Evolutionary conservation across 2,797 vertebrate species (phyloP).

Genomic region (Melanotaenia nigrans): DNA sequence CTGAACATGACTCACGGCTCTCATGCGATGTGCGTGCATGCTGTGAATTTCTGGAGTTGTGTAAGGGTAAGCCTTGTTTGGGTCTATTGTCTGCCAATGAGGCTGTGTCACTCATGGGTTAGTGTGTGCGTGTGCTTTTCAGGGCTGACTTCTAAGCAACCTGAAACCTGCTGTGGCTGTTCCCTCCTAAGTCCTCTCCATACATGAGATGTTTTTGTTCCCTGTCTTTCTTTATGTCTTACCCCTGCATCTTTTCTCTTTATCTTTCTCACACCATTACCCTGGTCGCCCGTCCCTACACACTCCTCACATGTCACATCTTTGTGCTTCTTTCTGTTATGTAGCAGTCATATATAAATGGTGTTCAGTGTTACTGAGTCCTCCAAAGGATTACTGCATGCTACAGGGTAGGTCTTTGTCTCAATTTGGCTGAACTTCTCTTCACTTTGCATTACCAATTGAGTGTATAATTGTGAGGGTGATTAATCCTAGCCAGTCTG

Average conservation of each 20-base stretch:
- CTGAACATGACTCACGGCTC: conserved; percentile 54
- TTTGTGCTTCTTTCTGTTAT: conserved; percentile 4
- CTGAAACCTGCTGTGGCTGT: conserved; percentile 16
- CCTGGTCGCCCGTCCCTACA: not conserved
- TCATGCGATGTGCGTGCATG: conserved; percentile 30
- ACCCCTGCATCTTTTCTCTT: not conserved
- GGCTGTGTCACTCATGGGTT: conserved; percentile 12
- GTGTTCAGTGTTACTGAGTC: conserved; percentile 19
- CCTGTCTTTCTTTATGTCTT: conserved; percentile 32
- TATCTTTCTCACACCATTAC: conserved; percentile 7
- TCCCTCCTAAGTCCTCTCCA: conserved; percentile 24
- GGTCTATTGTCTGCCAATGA: conserved; percentile 23
- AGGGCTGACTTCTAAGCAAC: conserved; percentile 39
- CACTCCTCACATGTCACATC: conserved; percentile 21
- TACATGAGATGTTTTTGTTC: conserved; percentile 33
- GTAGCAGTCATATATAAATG: conserved; percentile 31
- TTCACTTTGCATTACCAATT: too few species aligned
- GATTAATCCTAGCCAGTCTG: too few species aligned
- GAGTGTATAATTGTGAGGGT: too few species aligned
- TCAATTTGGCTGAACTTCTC: conserved; percentile 46
- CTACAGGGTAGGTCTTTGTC: conserved; percentile 13
- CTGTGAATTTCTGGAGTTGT: conserved; percentile 36
- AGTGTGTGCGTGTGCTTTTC: conserved; percentile 26
- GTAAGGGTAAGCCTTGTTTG: conserved; percentile 29
- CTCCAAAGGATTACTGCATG: too few species aligned